Evolutionary conservation across 2,113 vertebrate genomes (phyloP).

Genomic region (Crotalus tigris): DNA sequence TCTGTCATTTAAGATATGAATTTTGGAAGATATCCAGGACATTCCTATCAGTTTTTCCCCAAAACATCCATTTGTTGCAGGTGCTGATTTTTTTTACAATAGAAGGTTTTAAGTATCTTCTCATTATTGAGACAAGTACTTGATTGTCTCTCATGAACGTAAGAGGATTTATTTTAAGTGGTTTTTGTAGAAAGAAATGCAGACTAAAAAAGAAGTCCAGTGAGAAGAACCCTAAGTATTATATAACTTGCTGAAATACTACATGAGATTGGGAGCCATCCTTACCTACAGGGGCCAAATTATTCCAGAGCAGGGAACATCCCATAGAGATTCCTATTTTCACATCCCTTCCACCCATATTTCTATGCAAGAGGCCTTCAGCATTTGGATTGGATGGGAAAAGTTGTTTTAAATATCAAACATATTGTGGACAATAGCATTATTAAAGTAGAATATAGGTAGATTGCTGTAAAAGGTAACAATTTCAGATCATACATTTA

Average conservation of each 20-base stretch:
- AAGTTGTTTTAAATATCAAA: background rate
- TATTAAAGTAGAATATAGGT: background rate
- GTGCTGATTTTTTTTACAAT: background rate
- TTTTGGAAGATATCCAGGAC: background rate
- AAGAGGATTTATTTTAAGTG: background rate
- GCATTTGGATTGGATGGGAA: background rate
- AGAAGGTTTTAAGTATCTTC: background rate
- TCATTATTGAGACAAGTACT: background rate
- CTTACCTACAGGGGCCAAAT: background rate
- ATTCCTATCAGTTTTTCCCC: background rate
- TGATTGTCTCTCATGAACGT: background rate
- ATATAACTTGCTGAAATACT: background rate
- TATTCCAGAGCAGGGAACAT: background rate
- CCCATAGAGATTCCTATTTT: background rate
- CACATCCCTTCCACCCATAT: background rate
- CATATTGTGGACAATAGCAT: background rate
- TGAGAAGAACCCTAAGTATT: background rate
- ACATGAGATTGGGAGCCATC: background rate
- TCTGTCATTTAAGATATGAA: background rate
- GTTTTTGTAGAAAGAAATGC: background rate
- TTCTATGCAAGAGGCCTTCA: background rate
- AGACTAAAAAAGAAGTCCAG: background rate
- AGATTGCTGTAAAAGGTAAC: background rate
- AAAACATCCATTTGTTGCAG: background rate
- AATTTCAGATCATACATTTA: background rate